Evolutionary conservation across 2,797 vertebrate genomes (phyloP).

Genomic region (Acipenser transmontanus): DNA sequence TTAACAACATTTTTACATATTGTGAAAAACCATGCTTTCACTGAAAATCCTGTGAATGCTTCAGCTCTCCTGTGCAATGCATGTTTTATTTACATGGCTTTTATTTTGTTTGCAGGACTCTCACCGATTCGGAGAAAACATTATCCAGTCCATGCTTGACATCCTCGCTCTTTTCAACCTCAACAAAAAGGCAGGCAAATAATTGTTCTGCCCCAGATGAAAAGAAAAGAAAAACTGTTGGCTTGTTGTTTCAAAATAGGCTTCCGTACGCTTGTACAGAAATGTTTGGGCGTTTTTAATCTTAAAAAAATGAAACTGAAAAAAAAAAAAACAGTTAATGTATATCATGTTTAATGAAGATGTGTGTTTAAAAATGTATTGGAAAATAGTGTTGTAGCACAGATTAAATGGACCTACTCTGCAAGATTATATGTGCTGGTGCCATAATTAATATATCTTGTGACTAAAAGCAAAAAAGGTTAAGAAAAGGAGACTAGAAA

Average conservation of each 20-base stretch:
- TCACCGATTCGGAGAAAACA: conserved; percentile 81
- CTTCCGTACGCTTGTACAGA: conserved; percentile 50
- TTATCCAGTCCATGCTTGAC: conserved; percentile 77
- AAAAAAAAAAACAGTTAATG: background rate
- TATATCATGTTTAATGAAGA: conserved; percentile 9
- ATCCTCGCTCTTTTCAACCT: conserved; percentile 69
- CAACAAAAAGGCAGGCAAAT: conserved; percentile 51
- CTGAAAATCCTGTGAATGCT: no score
- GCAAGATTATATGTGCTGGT: conserved; percentile 44
- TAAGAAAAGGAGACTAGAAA: conserved; percentile 20
- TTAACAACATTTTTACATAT: no score
- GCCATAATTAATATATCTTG: conserved; percentile 57
- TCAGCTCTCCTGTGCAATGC: background rate
- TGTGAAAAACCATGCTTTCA: no score
- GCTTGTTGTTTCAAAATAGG: conserved; percentile 21
- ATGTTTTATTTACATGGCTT: background rate
- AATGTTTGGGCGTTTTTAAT: conserved; percentile 38
- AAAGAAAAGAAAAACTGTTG: conserved; percentile 15
- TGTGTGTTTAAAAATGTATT: background rate
- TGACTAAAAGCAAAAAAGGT: conserved; percentile 15
- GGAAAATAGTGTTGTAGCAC: conserved; percentile 27
- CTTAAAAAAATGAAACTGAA: conserved; percentile 37
- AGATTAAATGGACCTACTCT: conserved; percentile 33
- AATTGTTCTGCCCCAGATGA: conserved; percentile 23
- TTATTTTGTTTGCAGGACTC: conserved; percentile 66